phyloP scores from a whole-genome alignment of 2,113 vertebrate species.

The Trachemys scripta region DNA sequence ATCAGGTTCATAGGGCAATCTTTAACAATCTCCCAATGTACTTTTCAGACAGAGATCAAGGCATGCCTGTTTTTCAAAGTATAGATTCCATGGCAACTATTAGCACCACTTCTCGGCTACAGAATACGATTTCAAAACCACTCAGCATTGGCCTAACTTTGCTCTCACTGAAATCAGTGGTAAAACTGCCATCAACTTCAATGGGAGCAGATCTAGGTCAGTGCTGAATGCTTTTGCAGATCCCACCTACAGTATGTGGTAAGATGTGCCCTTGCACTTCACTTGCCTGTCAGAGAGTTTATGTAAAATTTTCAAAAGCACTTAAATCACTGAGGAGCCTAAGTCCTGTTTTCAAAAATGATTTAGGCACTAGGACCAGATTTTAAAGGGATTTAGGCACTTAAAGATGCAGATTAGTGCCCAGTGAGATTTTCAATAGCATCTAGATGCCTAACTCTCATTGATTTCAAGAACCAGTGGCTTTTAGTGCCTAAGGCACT shows the following conservation, averaged over 20 bases:
- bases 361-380: neutral
- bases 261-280: neutral
- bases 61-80: neutral
- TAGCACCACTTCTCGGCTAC: neutral
- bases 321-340: neutral
- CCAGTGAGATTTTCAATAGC: neutral
- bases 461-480: neutral
- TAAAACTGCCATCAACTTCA: neutral
- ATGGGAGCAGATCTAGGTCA: neutral
- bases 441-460: neutral
- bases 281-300: neutral
- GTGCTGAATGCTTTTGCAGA: neutral
- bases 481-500: neutral
- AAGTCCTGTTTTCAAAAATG: neutral
- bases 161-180: neutral
- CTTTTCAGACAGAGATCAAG: neutral
- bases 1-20: neutral
- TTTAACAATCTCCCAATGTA: neutral
- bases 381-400: fast-evolving
- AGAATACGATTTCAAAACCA: neutral
- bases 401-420: fast-evolving
- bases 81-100: neutral
- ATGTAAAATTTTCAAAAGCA: fast-evolving
- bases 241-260: neutral
- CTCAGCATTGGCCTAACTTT: neutral